These are phyloP conservation scores for Sphenodon punctatus DNA, from an alignment of 2,797 vertebrate genomes.

Conservation along the genomic window DNA sequence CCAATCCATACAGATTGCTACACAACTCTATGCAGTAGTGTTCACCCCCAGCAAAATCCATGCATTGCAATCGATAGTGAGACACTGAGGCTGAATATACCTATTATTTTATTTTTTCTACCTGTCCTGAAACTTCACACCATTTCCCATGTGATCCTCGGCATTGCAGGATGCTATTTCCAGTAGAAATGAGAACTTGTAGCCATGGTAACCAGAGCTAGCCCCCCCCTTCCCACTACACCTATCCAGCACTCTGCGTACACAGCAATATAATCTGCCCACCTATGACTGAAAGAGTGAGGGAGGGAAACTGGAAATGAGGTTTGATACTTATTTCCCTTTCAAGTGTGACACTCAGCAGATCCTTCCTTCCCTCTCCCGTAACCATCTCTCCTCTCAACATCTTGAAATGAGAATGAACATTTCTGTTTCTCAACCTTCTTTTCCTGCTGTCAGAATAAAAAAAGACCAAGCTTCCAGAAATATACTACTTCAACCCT, in stretches of 20 bases:
- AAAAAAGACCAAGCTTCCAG: constrained; percentile 2
- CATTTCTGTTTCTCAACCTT: constrained; percentile 40
- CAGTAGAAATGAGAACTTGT: neutral
- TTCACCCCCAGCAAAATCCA: neutral
- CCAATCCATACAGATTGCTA: neutral
- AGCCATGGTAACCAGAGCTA: neutral
- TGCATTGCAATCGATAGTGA: neutral
- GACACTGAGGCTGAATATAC: neutral
- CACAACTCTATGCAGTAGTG: no score
- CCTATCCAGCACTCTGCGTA: neutral
- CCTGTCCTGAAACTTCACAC: neutral
- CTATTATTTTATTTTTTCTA: neutral
- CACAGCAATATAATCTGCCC: neutral
- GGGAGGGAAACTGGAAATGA: neutral
- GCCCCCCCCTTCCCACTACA: neutral
- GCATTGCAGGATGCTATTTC: neutral
- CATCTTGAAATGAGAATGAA: constrained; percentile 18
- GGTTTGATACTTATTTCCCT: constrained; percentile 26
- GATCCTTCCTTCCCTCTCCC: constrained; percentile 41
- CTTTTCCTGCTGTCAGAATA: constrained; percentile 45
- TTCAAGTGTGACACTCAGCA: constrained; percentile 34
- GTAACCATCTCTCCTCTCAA: constrained; percentile 30
- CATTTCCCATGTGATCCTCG: neutral
- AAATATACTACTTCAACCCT: neutral
- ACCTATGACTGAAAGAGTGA: constrained; percentile 20